Percentiles rank a stretch among this genome's conserved stretches.
phyloP scores from a whole-genome alignment of 1,140 invertebrate species.

The Mesaphorura yosii region DNA sequence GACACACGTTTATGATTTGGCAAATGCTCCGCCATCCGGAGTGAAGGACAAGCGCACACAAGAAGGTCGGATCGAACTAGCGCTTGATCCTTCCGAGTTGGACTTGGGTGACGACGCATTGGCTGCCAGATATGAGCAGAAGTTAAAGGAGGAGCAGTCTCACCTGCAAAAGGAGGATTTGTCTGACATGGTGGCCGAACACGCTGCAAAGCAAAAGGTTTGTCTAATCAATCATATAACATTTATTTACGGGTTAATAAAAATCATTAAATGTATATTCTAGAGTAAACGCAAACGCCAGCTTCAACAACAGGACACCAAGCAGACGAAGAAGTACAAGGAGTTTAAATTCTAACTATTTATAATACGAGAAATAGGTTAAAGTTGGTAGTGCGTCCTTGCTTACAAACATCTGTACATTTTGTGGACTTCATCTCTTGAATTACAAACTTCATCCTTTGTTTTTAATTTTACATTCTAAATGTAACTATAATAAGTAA shows the following conservation, averaged over 20 bases:
- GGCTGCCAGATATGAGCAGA: conserved; percentile 92
- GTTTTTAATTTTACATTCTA: not conserved
- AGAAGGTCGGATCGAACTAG: conserved; percentile 66
- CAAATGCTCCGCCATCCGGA: conserved; percentile 39
- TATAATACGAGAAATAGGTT: no score
- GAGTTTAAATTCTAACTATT: conserved; percentile 93
- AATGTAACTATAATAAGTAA: no score
- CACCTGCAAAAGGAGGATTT: conserved; percentile 85
- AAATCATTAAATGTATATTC: conserved; percentile 36
- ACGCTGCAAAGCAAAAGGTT: conserved; percentile 87
- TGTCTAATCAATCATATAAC: conserved; percentile 9
- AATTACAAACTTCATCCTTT: not conserved
- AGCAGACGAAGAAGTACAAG: conserved; percentile 88
- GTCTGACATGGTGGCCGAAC: conserved; percentile 96
- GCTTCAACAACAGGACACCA: conserved; percentile 68
- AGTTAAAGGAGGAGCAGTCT: conserved; percentile 80
- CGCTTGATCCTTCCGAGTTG: conserved; percentile 91
- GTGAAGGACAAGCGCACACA: conserved; percentile 26
- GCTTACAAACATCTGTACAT: no score
- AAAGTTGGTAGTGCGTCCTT: not conserved
- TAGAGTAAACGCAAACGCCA: conserved; percentile 85
- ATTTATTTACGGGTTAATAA: conserved; percentile 4
- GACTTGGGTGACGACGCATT: conserved; percentile 89
- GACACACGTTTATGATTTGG: conserved; percentile 90
- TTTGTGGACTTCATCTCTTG: no score